Percentiles rank a stretch among this genome's conserved stretches.
phyloP scores from a whole-genome alignment of 2,888 invertebrate genomes.

The Thymelicus lineola region DNA sequence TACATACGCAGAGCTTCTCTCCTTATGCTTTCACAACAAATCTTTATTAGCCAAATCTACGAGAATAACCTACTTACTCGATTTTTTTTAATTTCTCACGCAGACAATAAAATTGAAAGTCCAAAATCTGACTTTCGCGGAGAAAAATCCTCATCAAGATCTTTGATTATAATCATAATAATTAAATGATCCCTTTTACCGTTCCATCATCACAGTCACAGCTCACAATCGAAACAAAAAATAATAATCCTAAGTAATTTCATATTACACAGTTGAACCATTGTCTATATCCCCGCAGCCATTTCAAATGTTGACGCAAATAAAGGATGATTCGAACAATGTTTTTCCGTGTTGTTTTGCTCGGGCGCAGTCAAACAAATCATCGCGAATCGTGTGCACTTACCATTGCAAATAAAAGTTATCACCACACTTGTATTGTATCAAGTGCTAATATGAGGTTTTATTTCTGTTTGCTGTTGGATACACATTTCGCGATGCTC shows the following conservation, averaged over 20 bases:
- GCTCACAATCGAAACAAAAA: no score
- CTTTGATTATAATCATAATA: no score
- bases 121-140: no score
- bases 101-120: no score
- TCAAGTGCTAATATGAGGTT: constrained; percentile 41
- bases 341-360: constrained; percentile 25
- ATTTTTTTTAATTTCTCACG: no score
- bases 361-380: constrained; percentile 43
- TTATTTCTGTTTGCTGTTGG: constrained; percentile 42
- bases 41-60: no score
- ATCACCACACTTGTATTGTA: constrained; percentile 43
- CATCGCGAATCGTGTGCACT: constrained; percentile 58
- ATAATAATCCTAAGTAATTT: not conserved
- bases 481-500: constrained; percentile 24
- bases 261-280: not conserved
- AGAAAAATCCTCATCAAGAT: no score
- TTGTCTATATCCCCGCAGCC: not conserved
- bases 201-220: no score
- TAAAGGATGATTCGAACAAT: constrained; percentile 18
- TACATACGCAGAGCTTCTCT: no score
- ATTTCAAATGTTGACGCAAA: constrained; percentile 5
- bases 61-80: no score
- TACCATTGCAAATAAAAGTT: constrained; percentile 53
- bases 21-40: no score
- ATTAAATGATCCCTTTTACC: no score